phyloP scores from a whole-genome alignment of 1,140 invertebrate genomes.

The Uloborus diversus region DNA sequence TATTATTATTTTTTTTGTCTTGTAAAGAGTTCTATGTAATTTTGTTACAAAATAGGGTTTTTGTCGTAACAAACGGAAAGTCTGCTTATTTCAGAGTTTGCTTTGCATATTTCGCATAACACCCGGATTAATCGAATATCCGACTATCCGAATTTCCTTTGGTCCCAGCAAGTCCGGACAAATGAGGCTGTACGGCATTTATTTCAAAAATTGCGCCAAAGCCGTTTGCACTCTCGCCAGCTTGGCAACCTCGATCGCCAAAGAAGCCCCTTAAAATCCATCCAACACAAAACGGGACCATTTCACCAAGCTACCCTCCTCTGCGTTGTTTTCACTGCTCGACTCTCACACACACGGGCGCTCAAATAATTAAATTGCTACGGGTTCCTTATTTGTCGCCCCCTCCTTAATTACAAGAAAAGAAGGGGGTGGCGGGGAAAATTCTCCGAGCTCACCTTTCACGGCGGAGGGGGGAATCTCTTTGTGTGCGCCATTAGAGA shows the following conservation, averaged over 20 bases:
- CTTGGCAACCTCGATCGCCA: not conserved
- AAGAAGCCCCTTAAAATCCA: slow-evolving; percentile 34
- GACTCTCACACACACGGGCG: not conserved
- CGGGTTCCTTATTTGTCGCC: slow-evolving; percentile 54
- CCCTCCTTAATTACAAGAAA: slow-evolving; percentile 54
- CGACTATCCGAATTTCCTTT: too few relatives aligned
- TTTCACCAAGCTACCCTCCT: slow-evolving; percentile 22
- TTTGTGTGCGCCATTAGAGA: slow-evolving; percentile 54
- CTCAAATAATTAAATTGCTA: slow-evolving; percentile 56
- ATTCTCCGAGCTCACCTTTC: slow-evolving; percentile 49
- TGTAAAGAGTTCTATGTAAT: too few relatives aligned
- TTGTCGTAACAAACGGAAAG: too few relatives aligned
- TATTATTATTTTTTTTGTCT: too few relatives aligned
- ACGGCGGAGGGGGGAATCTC: not conserved
- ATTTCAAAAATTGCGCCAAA: too few relatives aligned
- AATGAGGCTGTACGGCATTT: too few relatives aligned
- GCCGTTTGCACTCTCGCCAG: too few relatives aligned
- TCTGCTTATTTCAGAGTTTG: too few relatives aligned
- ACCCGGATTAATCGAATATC: too few relatives aligned
- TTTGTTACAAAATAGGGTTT: too few relatives aligned
- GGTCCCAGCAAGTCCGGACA: too few relatives aligned
- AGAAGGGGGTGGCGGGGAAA: slow-evolving; percentile 1
- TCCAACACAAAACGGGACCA: slow-evolving; percentile 37
- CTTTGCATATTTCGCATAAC: too few relatives aligned
- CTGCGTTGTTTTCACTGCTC: slow-evolving; percentile 31